phyloP scores from a whole-genome alignment of 2,797 vertebrate species.

The Caiman crocodilus region DNA sequence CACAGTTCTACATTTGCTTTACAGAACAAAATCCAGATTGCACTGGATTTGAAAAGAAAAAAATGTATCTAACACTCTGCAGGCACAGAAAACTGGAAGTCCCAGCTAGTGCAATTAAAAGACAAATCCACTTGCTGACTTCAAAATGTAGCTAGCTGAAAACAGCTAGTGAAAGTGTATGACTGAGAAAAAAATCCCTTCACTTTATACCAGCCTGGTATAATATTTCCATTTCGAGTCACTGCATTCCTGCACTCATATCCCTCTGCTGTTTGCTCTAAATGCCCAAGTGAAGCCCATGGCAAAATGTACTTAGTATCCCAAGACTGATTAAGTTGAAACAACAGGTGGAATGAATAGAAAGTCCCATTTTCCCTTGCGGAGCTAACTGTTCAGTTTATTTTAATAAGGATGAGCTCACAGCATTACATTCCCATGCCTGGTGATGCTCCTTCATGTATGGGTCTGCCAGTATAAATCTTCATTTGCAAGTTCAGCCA shows the following conservation, averaged over 20 bases:
- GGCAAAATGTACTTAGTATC: background rate
- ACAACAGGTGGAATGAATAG: background rate
- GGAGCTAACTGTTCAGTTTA: background rate
- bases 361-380: background rate
- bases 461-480: background rate
- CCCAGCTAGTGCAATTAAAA: background rate
- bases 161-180: accelerated
- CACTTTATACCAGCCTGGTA: accelerated
- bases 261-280: background rate
- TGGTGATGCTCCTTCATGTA: background rate
- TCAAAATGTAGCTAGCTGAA: background rate
- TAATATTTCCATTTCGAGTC: accelerated
- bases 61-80: background rate
- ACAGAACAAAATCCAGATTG: background rate
- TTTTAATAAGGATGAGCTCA: background rate
- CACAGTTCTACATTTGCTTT: background rate
- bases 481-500: background rate
- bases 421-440: background rate
- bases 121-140: background rate
- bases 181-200: background rate
- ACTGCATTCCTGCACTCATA: accelerated
- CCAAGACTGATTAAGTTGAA: background rate
- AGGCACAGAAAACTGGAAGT: background rate
- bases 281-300: background rate
- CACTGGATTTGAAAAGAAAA: background rate